Percentiles rank a stretch among this genome's conserved stretches.
These are phyloP conservation scores for Enteromius trimaculatus DNA, from an alignment of 2,797 vertebrate species.

Conservation along the genomic window DNA sequence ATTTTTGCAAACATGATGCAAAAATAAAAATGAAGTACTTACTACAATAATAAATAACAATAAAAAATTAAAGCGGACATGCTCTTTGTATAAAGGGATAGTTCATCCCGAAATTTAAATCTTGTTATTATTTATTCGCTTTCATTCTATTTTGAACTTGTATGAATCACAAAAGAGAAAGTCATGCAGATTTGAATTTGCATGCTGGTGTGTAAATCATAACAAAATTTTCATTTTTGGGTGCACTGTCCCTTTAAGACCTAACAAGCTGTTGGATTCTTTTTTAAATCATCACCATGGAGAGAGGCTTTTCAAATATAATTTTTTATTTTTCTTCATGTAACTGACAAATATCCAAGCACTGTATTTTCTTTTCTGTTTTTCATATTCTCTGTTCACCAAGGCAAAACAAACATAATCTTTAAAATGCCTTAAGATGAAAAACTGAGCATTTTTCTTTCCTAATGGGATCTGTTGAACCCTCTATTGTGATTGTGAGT, in stretches of 20 bases:
- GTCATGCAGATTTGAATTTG: neutral
- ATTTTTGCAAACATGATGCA: neutral
- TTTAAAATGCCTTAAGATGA: constrained; percentile 18
- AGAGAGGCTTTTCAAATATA: neutral
- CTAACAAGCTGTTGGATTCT: neutral
- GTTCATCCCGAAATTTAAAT: neutral
- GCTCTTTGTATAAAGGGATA: neutral
- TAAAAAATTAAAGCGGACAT: too few relatives aligned
- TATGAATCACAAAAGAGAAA: neutral
- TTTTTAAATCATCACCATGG: neutral
- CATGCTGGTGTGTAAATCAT: neutral
- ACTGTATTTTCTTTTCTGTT: neutral
- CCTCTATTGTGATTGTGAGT: constrained; percentile 1
- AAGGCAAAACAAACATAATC: constrained; percentile 22
- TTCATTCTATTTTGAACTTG: neutral
- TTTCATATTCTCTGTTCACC: neutral
- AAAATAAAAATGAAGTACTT: neutral
- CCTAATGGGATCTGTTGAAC: constrained; percentile 5
- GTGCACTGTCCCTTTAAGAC: neutral
- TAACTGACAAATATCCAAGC: neutral
- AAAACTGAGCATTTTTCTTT: constrained; percentile 20
- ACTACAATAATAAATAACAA: too few relatives aligned
- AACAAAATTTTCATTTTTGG: neutral
- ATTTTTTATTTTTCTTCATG: neutral
- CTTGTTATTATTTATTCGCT: neutral